Conservation (phyloP, 2,797 vertebrate genomes). For the Micropoecilia bifurca region DNA sequence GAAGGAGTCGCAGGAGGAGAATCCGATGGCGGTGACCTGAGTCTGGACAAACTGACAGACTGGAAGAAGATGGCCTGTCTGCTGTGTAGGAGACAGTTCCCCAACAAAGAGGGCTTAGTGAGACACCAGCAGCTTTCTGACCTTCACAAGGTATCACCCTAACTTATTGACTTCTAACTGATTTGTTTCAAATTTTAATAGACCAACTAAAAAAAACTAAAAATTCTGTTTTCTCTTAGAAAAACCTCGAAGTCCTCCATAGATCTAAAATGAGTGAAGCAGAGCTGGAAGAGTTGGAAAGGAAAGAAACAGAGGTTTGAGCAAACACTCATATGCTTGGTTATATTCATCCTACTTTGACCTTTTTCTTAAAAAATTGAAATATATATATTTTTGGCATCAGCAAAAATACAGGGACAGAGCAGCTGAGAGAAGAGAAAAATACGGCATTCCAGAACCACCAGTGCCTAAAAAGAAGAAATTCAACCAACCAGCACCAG, state of each 20-base stretch:
- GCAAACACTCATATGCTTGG: neutral
- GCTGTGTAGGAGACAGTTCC: constrained; percentile 96
- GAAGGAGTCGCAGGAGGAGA: constrained; percentile 88
- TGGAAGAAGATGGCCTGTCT: constrained; percentile 97
- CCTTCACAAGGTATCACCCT: constrained; percentile 90
- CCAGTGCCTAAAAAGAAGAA: constrained; percentile 97
- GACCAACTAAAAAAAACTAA: neutral
- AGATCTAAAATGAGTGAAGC: constrained; percentile 91
- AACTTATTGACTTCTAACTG: neutral
- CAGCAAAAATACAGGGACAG: constrained; percentile 98
- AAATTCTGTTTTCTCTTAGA: constrained; percentile 75
- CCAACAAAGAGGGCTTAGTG: constrained; percentile 91
- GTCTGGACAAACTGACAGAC: constrained; percentile 92
- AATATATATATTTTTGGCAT: constrained; percentile 12
- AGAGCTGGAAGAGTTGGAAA: constrained; percentile 94
- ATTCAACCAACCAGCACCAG: constrained; percentile 87
- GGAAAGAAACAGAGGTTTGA: constrained; percentile 93
- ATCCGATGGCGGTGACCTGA: constrained; percentile 81
- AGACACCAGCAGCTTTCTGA: constrained; percentile 97
- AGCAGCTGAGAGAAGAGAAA: constrained; percentile 96
- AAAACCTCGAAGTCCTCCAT: constrained; percentile 95
- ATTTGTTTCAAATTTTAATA: neutral
- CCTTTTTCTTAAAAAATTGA: neutral
- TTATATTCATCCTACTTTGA: neutral
- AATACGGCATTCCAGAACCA: constrained; percentile 97